Base-by-base conservation (phyloP, 2,113 vertebrate species). In the Pteropus alecto region DNA sequence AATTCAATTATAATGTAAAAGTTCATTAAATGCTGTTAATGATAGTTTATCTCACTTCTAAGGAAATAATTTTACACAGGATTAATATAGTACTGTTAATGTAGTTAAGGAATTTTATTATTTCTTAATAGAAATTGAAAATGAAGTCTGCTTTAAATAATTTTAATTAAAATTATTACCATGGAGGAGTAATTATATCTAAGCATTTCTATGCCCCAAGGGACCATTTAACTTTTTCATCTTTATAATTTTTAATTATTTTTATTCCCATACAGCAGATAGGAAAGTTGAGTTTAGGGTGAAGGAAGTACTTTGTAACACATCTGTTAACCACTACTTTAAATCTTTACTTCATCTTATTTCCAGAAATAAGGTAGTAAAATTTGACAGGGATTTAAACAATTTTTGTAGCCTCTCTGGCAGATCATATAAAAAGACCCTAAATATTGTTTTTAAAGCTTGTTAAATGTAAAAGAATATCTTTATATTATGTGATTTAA, bases 101-200 rank as follows among this genome's bases (percentile, higher is more conserved):
- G 65, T 76, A 96, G 51, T 94, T 94, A 89, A 97, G 21, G 7
- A 71, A 77, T 83, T 93, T 95, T 86, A 91, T 96, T 96, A 96
- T 83, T 95, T 30, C 2, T 88, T 96, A 89, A 86, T 79, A 96
- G 68, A 9, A 92, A 86, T 87, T 96, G 67, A 96, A 94, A 73
- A 96, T 91, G 74, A 97, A 95, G 28, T 21, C 74, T 16, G 85
- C 78, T 74, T 95, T 79, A 97, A 96, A 90, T 95, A 82, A 92
- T 84, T 54, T 87, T 92, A 97, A 96, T 88, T 82, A 97, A 93
- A 92, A 95, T 94, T 88, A 78, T 88, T 95, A 56, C 30, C 63
- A 94, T 77, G n/a, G 60, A 93, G 10, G 82, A 89, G 30, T 79
- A 94, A 97, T 93, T 94, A 67, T 54, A 68, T 86, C 30, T 93